These are phyloP conservation scores for Trisateles emortualis DNA, from an alignment of 2,888 invertebrate species.

Conservation along the genomic window DNA sequence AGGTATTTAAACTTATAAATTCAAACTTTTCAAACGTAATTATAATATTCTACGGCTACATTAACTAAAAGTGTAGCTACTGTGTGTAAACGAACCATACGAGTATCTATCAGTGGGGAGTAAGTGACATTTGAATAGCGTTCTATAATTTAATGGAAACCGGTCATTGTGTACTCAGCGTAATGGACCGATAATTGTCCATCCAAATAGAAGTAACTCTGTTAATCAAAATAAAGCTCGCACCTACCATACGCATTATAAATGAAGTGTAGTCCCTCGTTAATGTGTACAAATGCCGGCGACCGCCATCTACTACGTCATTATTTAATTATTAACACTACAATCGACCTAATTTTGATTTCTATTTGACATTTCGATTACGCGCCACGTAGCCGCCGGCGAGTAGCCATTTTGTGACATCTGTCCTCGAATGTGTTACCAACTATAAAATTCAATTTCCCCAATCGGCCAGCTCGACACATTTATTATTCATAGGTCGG, in stretches of 20 bases:
- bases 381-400: conserved; percentile 76
- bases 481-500: conserved; percentile 86
- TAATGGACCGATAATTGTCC: conserved; percentile 86
- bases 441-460: conserved; percentile 87
- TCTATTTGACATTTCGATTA: conserved; percentile 86
- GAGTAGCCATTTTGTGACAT: conserved; percentile 83
- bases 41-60: not conserved
- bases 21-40: not conserved
- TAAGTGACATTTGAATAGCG: conserved; percentile 67
- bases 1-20: not conserved
- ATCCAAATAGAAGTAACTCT: conserved; percentile 84
- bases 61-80: not conserved
- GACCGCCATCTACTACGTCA: conserved; percentile 64
- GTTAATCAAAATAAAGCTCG: conserved; percentile 81
- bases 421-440: conserved; percentile 85
- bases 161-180: conserved; percentile 74
- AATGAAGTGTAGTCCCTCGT: conserved; percentile 55
- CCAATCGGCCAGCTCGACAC: conserved; percentile 84
- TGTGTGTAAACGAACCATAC: conserved; percentile 39
- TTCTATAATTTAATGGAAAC: conserved; percentile 78
- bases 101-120: conserved; percentile 54
- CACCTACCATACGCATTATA: conserved; percentile 71
- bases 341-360: conserved; percentile 87
- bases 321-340: conserved; percentile 87
- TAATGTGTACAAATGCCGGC: conserved; percentile 67